A percentile compares a stretch with the other conserved stretches of the same genome.
Evolutionary conservation across 2,888 invertebrate genomes (phyloP).

Genomic region (Anticlea derivata): DNA sequence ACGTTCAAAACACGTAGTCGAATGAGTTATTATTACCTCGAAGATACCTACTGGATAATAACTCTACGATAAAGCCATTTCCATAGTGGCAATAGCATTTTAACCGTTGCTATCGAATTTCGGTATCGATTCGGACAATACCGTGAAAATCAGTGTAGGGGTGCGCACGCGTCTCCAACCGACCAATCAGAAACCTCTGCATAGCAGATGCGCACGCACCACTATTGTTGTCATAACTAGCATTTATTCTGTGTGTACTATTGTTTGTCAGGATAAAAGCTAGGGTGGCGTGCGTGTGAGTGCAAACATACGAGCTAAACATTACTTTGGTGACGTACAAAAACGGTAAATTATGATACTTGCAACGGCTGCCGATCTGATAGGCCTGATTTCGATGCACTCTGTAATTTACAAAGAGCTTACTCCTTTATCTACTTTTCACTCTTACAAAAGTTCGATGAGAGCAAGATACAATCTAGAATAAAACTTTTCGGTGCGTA

Average conservation of each 20-base stretch:
- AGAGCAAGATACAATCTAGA: too few relatives aligned
- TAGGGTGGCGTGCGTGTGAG: constrained; percentile 68
- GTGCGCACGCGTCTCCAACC: constrained; percentile 55
- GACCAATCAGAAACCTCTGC: constrained; percentile 56
- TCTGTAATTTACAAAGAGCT: background rate
- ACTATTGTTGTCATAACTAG: constrained; percentile 59
- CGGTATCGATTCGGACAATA: constrained; percentile 70
- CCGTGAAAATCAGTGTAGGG: constrained; percentile 74
- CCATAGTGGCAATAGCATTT: constrained; percentile 38
- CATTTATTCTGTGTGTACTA: constrained; percentile 32
- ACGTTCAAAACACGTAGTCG: too few relatives aligned
- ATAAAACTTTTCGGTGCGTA: too few relatives aligned
- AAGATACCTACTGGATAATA: too few relatives aligned
- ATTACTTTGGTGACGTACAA: constrained; percentile 51
- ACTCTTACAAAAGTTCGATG: too few relatives aligned
- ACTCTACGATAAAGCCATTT: constrained; percentile 38
- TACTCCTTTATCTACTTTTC: too few relatives aligned
- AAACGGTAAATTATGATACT: constrained; percentile 49
- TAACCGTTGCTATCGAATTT: constrained; percentile 67
- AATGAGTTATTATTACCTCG: too few relatives aligned
- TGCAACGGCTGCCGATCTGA: constrained; percentile 18
- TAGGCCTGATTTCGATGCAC: constrained; percentile 1
- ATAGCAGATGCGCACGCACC: constrained; percentile 74
- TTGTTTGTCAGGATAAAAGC: constrained; percentile 60
- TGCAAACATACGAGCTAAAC: constrained; percentile 64